phyloP scores from a whole-genome alignment of 1,140 invertebrate genomes.

The Calycopis cecrops region DNA sequence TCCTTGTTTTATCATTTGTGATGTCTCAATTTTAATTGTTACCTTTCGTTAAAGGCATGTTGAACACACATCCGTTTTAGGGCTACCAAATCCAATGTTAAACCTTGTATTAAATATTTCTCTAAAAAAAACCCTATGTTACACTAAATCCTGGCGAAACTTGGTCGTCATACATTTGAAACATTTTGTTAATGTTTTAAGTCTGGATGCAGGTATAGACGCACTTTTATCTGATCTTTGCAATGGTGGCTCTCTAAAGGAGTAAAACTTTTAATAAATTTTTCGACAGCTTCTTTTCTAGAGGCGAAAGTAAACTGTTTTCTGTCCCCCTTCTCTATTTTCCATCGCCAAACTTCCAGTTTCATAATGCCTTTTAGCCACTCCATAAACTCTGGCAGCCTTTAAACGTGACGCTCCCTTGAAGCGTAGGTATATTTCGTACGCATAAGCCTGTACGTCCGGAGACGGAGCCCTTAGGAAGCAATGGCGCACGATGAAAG shows the following conservation, averaged over 20 bases:
- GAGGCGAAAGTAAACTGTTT: slow-evolving; percentile 1
- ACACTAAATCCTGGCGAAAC: slow-evolving; percentile 8
- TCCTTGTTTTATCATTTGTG: slow-evolving; percentile 12
- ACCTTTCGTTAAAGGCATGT: slow-evolving; percentile 2
- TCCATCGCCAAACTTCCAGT: neutral
- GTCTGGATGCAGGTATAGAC: neutral
- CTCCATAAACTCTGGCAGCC: too few species aligned
- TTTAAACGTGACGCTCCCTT: neutral
- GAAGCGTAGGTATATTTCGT: neutral
- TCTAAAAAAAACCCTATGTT: neutral
- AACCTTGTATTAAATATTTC: slow-evolving; percentile 3
- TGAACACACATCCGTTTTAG: slow-evolving; percentile 15
- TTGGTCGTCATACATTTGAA: slow-evolving; percentile 1
- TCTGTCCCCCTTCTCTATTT: slow-evolving; percentile 13
- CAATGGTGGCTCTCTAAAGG: slow-evolving; percentile 21
- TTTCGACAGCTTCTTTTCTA: slow-evolving; percentile 17
- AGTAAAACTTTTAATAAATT: slow-evolving; percentile 19
- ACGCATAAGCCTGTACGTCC: too few species aligned
- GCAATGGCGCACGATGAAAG: too few species aligned
- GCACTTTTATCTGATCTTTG: slow-evolving; percentile 12
- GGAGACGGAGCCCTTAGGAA: too few species aligned
- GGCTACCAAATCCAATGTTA: slow-evolving; percentile 12
- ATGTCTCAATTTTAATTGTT: slow-evolving; percentile 17
- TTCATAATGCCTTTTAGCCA: too few species aligned
- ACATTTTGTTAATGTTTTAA: slow-evolving; percentile 6